Base-by-base conservation (phyloP, 2,113 vertebrate genomes). In the Dipodomys spectabilis region DNA sequence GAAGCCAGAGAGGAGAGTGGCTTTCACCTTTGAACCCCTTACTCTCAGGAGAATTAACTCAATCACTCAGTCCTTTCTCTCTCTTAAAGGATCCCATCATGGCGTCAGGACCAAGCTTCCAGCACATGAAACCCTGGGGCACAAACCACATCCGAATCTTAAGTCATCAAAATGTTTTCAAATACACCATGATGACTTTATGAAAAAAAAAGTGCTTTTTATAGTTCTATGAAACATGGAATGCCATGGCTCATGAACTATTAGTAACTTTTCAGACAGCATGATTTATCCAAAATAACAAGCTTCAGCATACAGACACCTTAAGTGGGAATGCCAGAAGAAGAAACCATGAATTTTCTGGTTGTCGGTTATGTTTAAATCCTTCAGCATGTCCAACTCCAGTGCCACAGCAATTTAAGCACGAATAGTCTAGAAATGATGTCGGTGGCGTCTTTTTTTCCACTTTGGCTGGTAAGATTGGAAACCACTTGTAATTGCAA, bases 391-490 rank as follows among this genome's bases (percentile, higher is more conserved):
- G 57, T 95, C 67, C 82, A 45, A 39, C 39, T 90, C 32, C 80
- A 83, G 22, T 83, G 53, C n/a, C 44, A 28, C 32, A 60, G 62
- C 94, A 88, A 92, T 44, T 96, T 88, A 83, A 95, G 75, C 72
- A 85, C 45, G 39, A 83, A 10, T 73, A 68, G 39, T 71, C 49
- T 78, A 82, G 73, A 91, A 79, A 75, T 30, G 32, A 20, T 60
- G 32, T 74, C 0, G 1, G 35, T 9, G 0, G 53, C 82, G 39
- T 69, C 1, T 82, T 95, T 57, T 57, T 94, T 86, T 95, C 75
- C 90, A 86, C n/a, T 53, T 92, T 96, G 92, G 77, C 94, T 72
- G 7, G 35, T 81, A 57, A 87, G 75, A 74, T 71, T 93, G 92
- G 88, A 93, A 94, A 87, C 18, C 93, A 65, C 82, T 78, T 69